Evolutionary conservation across 2,888 invertebrate genomes (phyloP), one percentile per base, ranked within the genome.

Genomic region (Trachelus iudaicus): DNA sequence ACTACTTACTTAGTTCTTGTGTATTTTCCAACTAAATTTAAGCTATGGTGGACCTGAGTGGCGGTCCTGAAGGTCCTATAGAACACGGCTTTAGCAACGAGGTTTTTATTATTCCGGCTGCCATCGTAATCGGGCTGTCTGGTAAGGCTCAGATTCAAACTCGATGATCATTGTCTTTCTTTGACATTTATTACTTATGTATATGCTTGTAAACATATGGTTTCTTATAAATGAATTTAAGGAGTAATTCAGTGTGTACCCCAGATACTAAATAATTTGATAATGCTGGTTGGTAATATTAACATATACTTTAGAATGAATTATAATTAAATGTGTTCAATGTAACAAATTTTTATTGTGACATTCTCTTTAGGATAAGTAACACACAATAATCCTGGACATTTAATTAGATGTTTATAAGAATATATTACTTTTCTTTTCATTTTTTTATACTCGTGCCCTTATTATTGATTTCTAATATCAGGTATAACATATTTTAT

Each of bases 51-150:
- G 97, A 97, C 92, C 93, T 97, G 87, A 95, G 96, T 81, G 96
- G 96, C 34, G 95, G 95, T 75, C 94, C 95, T 80, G 96, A 96
- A 86, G 96, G 96, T 11, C 96, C 96, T 0, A 94, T 96, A 87
- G 96, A 97, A 91, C 96, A 97, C 92, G 96, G 96, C 84, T 97
- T 98, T 92, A 96, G 97, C 82, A 97, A 98, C 92, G 93, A 95
- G 73, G 96, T 97, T 84, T 97, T 98, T 91, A 95, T 97, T 86
- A 90, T 97, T 87, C 97, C 98, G 85, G 97, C 96, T 76, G 94
- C 97, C 85, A 94, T 97, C 84, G 95, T 97, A 85, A 92, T 96
- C 84, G 94, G 95, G 84, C 93, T 98, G 89, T 94, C 96, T 92
- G 95, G 97, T 97, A 92, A 94, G 93, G 40, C 40, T 15, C 40